These are phyloP conservation scores for Catocala fraxini DNA, from an alignment of 2,888 invertebrate genomes.

Conservation along the genomic window DNA sequence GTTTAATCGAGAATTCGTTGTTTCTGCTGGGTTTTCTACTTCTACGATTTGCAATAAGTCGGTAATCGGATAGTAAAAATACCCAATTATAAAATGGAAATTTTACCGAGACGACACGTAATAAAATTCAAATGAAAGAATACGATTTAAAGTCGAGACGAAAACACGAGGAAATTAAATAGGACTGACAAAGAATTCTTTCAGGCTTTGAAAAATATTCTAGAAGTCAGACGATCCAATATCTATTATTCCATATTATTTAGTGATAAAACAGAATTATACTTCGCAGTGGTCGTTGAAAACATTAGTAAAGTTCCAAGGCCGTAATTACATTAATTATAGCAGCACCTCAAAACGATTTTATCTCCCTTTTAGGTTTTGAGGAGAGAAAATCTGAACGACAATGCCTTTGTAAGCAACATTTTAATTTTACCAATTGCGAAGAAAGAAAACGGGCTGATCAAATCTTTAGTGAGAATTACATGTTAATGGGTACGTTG, in stretches of 20 bases:
- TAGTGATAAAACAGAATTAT: conserved; percentile 31
- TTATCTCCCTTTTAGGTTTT: no score
- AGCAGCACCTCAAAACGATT: neutral
- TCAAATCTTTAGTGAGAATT: no score
- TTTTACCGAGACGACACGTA: conserved; percentile 1
- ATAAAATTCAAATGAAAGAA: conserved; percentile 1
- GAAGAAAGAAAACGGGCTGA: no score
- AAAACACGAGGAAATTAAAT: neutral
- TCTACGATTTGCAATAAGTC: neutral
- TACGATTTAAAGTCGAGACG: neutral
- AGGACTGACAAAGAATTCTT: neutral
- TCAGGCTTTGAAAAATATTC: neutral
- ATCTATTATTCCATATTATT: conserved; percentile 30
- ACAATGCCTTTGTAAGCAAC: neutral
- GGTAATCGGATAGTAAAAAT: neutral
- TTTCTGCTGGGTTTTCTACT: neutral
- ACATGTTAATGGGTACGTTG: no score
- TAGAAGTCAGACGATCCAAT: conserved; percentile 25
- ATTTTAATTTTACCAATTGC: neutral
- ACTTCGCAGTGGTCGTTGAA: conserved; percentile 30
- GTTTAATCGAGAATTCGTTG: no score
- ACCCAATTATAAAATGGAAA: conserved; percentile 18
- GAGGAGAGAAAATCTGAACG: no score
- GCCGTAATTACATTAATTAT: conserved; percentile 24
- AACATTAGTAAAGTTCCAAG: conserved; percentile 27